Percentiles rank a stretch among this genome's conserved stretches.
These are phyloP conservation scores for Potamarius usumacintae DNA, from an alignment of 2,113 vertebrate species.

Conservation along the genomic window DNA sequence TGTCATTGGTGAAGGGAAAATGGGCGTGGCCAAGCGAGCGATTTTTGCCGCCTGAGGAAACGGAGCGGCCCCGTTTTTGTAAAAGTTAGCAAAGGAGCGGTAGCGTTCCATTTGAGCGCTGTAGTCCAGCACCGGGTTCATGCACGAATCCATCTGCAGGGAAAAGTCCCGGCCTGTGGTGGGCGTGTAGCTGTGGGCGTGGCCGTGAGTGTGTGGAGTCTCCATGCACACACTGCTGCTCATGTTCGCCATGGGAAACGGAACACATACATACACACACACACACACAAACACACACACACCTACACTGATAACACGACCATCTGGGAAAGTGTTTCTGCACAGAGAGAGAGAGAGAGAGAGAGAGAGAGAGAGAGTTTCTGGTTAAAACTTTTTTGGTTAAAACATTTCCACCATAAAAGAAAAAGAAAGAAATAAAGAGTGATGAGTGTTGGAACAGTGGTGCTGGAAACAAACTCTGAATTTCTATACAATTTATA, in stretches of 20 bases:
- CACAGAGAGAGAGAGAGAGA: constrained; percentile 21
- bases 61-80: constrained; percentile 85
- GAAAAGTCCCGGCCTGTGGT: constrained; percentile 83
- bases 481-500: not conserved
- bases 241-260: constrained; percentile 81
- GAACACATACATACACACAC: constrained; percentile 47
- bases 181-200: constrained; percentile 50
- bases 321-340: constrained; percentile 28
- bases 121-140: constrained; percentile 87
- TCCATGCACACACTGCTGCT: constrained; percentile 90
- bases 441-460: not conserved
- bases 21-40: constrained; percentile 81
- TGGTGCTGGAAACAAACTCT: not conserved
- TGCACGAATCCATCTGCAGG: constrained; percentile 83
- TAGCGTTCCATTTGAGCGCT: constrained; percentile 91
- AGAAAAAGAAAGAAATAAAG: not conserved
- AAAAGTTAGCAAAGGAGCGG: constrained; percentile 89
- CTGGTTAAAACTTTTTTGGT: not conserved
- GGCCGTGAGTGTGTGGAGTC: constrained; percentile 63
- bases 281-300: constrained; percentile 38
- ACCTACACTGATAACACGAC: constrained; percentile 15
- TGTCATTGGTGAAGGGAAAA: constrained; percentile 82
- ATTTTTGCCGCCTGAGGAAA: constrained; percentile 90
- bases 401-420: not conserved
- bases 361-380: not conserved